Percentiles rank a stretch among this genome's conserved stretches.
Conservation (phyloP, 2,113 vertebrate species). For the Podarcis muralis region DNA sequence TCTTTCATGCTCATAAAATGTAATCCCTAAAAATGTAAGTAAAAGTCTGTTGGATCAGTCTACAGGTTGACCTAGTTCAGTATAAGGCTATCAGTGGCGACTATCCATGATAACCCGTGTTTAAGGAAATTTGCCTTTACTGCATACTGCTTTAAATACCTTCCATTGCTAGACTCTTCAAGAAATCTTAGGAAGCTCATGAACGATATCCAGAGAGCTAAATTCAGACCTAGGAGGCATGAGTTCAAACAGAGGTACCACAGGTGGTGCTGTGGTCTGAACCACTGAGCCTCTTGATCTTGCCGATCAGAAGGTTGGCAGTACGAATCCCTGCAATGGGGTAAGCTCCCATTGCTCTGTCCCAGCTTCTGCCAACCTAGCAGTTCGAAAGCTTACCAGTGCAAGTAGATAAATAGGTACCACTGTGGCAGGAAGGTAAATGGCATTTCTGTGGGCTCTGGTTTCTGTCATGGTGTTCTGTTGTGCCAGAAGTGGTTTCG, state of each 20-base stretch:
- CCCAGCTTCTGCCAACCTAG: too few species aligned
- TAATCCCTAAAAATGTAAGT: neutral
- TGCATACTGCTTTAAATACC: neutral
- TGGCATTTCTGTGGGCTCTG: too few species aligned
- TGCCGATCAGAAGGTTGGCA: too few species aligned
- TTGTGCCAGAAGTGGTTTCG: too few species aligned
- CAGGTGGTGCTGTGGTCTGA: too few species aligned
- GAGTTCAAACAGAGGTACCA: neutral
- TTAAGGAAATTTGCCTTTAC: neutral
- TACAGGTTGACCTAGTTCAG: neutral
- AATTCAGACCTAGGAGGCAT: neutral
- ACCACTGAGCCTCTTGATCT: too few species aligned
- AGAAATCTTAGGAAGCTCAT: neutral
- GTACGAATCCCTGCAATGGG: too few species aligned
- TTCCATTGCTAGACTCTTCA: neutral
- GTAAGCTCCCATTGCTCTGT: too few species aligned
- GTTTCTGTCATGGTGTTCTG: too few species aligned
- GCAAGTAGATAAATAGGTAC: too few species aligned
- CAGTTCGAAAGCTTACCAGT: too few species aligned
- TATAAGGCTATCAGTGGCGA: neutral
- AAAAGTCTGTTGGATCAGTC: neutral
- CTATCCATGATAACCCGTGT: neutral
- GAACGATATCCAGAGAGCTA: neutral
- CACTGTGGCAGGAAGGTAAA: too few species aligned
- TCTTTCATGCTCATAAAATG: neutral